Evolutionary conservation across 1,140 invertebrate species (phyloP), one percentile per base, ranked within the genome.

Genomic region (Leptestheria dahalacensis): DNA sequence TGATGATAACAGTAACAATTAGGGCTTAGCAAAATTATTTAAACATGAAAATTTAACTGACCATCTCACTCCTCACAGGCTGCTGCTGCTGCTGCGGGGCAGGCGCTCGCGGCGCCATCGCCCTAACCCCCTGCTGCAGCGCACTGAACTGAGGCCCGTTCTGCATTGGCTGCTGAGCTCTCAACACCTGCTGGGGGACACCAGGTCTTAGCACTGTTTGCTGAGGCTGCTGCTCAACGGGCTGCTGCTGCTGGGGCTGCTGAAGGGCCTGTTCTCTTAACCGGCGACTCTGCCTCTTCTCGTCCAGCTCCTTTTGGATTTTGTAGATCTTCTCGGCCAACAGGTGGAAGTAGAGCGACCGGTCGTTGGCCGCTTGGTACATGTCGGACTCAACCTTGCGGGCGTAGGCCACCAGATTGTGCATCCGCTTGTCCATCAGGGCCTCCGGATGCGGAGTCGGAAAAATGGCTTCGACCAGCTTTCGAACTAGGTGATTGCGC

Each of bases 281-380:
- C 73, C 91, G 88, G 55, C 92, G 79, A 68, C 90, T 89, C 61
- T 91, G 85, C 53, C 85, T 74, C 68, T 89, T 89, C 66, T 89
- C 86, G 67, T 89, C 87, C 21, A 99, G 73, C 71, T 99, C 96
- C 70, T 99, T 99, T 70, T 99, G 95, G 63, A 99, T 99, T 74
- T 99, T 99, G 69, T 99, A 99, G 64, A 99, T 99, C 72, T 99
- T 99, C 68, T 99, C 95, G 0, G 97, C 97, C 20, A 99, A 72
- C 51, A 98, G 72, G 71, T 99, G 95, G 72, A 99, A 99, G 74
- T 99, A 99, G 68, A 71, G 69, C 67, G 77, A 76, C 65, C 88
- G 78, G 21, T 89, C 93, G 68, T 94, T 94, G 0, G 97, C 96
- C 80, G 89, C 88, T 73, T 97, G 93, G 71, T 97, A 99, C 95